Conservation (phyloP, 2,113 vertebrate genomes). For the Zosterops borbonicus region DNA sequence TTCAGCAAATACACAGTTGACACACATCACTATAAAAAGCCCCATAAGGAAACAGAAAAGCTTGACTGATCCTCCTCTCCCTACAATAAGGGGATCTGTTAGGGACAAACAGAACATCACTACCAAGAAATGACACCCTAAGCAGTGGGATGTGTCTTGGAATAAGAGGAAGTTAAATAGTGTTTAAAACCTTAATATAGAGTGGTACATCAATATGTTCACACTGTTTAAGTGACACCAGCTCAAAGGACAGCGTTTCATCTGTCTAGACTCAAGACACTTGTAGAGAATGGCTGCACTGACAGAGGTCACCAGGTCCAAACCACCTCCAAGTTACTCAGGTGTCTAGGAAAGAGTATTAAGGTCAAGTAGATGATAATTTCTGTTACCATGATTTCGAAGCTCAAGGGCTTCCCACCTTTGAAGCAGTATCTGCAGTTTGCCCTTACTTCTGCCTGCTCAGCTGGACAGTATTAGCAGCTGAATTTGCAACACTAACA, state of each 20-base stretch:
- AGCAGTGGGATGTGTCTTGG: neutral
- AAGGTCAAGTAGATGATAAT: neutral
- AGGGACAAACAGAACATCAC: neutral
- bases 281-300: neutral
- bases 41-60: neutral
- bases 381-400: neutral
- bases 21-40: neutral
- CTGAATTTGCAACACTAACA: neutral
- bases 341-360: neutral
- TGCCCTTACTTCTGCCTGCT: neutral
- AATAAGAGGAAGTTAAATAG: neutral
- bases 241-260: neutral
- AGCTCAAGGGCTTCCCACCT: neutral
- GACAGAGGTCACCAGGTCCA: neutral
- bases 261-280: neutral
- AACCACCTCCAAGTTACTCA: neutral
- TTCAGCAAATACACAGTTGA: neutral
- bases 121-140: neutral
- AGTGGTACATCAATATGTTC: neutral
- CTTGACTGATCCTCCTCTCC: neutral
- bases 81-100: neutral
- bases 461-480: neutral
- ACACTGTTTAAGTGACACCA: neutral
- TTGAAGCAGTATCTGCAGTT: neutral
- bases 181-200: neutral